phyloP scores from a whole-genome alignment of 92 coral and sea anemone species.

The Siderastrea radians region DNA sequence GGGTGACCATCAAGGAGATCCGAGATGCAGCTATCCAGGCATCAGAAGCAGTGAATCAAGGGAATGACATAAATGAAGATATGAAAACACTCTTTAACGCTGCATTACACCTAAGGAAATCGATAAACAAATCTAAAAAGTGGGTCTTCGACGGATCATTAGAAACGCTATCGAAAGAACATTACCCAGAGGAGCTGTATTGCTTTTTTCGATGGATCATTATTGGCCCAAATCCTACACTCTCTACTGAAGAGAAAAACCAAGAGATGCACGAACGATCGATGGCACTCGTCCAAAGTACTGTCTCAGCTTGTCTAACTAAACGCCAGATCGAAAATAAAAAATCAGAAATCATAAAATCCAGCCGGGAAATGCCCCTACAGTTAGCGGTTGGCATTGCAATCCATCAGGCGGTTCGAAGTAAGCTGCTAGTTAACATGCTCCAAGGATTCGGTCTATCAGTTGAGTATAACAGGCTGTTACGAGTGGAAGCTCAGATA shows the following conservation, averaged over 20 bases:
- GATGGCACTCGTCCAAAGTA: constrained; percentile 47
- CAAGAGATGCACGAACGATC: constrained; percentile 45
- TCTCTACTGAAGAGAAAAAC: neutral
- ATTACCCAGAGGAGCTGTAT: constrained; percentile 52
- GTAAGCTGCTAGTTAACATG: constrained; percentile 46
- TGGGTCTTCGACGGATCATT: constrained; percentile 67
- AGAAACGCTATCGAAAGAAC: constrained; percentile 21
- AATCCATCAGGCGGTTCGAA: constrained; percentile 41
- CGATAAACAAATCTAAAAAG: constrained; percentile 40
- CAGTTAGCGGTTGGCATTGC: constrained; percentile 55
- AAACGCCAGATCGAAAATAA: constrained; percentile 55
- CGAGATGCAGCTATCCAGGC: constrained; percentile 46
- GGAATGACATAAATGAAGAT: neutral
- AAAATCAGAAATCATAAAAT: constrained; percentile 40
- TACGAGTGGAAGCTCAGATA: constrained; percentile 52
- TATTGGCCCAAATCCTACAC: constrained; percentile 60
- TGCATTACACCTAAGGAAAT: constrained; percentile 42
- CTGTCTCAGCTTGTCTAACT: constrained; percentile 51
- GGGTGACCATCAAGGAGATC: constrained; percentile 53
- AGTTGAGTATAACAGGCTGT: constrained; percentile 58
- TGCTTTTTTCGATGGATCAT: constrained; percentile 64
- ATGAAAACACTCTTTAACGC: constrained; percentile 79
- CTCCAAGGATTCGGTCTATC: constrained; percentile 62
- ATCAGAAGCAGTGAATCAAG: neutral
- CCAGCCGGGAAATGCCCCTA: constrained; percentile 60